A percentile compares a stretch with the other conserved stretches of the same genome.
Evolutionary conservation across 2,888 invertebrate genomes (phyloP).

Genomic region (Mythimna lalbum): DNA sequence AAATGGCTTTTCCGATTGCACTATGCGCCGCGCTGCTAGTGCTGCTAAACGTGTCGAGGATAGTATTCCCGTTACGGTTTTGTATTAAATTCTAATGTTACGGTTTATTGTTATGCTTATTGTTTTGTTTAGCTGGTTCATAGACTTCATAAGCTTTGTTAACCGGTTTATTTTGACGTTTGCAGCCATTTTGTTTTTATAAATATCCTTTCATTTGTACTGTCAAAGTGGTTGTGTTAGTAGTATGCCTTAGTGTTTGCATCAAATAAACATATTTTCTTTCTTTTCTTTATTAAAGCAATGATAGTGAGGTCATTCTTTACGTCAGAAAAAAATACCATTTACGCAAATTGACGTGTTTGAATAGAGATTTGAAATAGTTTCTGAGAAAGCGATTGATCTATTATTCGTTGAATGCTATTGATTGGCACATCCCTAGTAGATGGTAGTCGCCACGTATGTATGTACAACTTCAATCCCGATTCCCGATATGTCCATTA

Average conservation of each 20-base stretch:
- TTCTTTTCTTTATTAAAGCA: not conserved
- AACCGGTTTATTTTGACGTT: not conserved
- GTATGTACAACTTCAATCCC: slow-evolving; percentile 23
- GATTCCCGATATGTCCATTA: slow-evolving; percentile 39
- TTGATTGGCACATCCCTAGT: slow-evolving; percentile 1
- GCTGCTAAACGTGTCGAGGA: slow-evolving; percentile 52
- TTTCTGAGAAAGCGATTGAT: not conserved
- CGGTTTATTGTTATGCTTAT: slow-evolving; percentile 30
- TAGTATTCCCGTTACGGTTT: slow-evolving; percentile 53
- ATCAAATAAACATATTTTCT: too few species aligned
- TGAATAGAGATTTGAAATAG: not conserved
- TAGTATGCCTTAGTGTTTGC: too few species aligned
- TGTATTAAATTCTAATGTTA: slow-evolving; percentile 36
- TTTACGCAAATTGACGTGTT: slow-evolving; percentile 5
- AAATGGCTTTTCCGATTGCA: slow-evolving; percentile 79
- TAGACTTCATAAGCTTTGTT: not conserved
- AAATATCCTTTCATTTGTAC: too few species aligned
- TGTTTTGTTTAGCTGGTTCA: slow-evolving; percentile 15
- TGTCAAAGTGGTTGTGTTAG: too few species aligned
- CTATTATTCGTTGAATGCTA: too few species aligned
- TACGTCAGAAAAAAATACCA: not conserved
- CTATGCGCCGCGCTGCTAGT: slow-evolving; percentile 43
- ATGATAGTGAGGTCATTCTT: not conserved
- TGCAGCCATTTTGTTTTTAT: too few species aligned
- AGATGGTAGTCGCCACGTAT: not conserved